A percentile compares a stretch with the other conserved stretches of the same genome.
phyloP scores from a whole-genome alignment of 2,888 invertebrate species.

The Dynastes tityus region DNA sequence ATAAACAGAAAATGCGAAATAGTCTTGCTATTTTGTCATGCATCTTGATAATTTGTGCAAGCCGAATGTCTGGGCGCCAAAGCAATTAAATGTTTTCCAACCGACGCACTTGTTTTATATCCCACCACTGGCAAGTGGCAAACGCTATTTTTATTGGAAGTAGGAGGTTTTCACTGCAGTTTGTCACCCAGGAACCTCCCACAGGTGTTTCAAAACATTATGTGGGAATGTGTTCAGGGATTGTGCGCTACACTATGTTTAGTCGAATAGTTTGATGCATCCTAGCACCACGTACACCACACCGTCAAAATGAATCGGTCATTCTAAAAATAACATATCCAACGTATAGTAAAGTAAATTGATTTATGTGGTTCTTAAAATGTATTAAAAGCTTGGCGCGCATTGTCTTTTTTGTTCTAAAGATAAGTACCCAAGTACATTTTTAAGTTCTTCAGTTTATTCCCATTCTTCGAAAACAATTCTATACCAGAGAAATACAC shows the following conservation, averaged over 20 bases:
- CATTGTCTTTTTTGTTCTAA: too few relatives aligned
- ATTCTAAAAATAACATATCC: too few relatives aligned
- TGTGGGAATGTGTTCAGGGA: background rate
- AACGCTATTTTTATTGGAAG: slow-evolving; percentile 34
- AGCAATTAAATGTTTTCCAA: slow-evolving; percentile 16
- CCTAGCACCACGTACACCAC: background rate
- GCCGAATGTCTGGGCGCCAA: background rate
- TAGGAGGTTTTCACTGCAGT: slow-evolving; percentile 14
- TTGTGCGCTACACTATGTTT: background rate
- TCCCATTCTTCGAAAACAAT: too few relatives aligned
- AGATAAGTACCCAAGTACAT: too few relatives aligned
- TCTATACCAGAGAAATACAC: too few relatives aligned
- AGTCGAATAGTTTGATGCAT: background rate
- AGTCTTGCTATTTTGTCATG: background rate
- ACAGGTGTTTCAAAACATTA: slow-evolving; percentile 33
- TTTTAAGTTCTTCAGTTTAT: too few relatives aligned
- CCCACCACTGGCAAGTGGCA: slow-evolving; percentile 13
- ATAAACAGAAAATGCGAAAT: slow-evolving; percentile 19
- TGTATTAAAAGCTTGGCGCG: too few relatives aligned
- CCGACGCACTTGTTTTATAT: slow-evolving; percentile 20
- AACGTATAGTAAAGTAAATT: too few relatives aligned
- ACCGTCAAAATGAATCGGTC: too few relatives aligned
- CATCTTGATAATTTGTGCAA: slow-evolving; percentile 19
- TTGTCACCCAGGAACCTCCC: slow-evolving; percentile 37
- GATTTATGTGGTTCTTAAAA: too few relatives aligned